Evolutionary conservation across 2,797 vertebrate genomes (phyloP), one percentile per base, ranked within the genome.

Genomic region (Sitta carolinensis): DNA sequence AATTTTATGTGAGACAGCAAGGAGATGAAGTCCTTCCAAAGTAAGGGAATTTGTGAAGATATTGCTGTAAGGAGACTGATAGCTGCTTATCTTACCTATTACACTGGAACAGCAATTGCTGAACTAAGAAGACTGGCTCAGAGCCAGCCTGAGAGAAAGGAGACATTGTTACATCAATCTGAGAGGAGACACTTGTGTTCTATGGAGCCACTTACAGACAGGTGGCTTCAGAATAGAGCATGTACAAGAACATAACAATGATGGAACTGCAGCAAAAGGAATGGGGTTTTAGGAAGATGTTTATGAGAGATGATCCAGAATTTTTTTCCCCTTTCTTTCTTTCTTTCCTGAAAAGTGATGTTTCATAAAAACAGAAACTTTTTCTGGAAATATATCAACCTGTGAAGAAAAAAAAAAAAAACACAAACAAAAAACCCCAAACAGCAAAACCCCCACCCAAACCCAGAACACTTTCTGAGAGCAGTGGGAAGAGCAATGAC

Each of bases 1-100:
- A 81, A 79, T 63, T 88, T 81, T 69, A 63, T 62, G 45, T 15
- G 34, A 43, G 26, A 50, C 51, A 86, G 40, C 43, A 78, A 92
- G 63, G 62, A 81, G 51, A 89, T 66, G 43, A 34, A 81, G 54
- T 88, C 58, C 51, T 93, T 91, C 69, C 83, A 90, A 91, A 78
- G 6, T 36, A 91, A 81, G 84, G 73, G 30, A 84, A 86, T 81
- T 91, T 68, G 25, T 75, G 50, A 91, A 69, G 76, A 75, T 62
- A 83, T 81, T 83, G 16, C 55, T 79, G 73, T 88, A 72, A 78
- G 74, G 30, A 61, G 34, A 85, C 38, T 72, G 76, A 66, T 32
- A 69, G 38, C 55, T 47, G 36, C 47, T 94, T 94, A 86, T 78
- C 47, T 90, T 62, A 22, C n/a, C 30, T 55, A 34, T 86, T 64